These are phyloP conservation scores for Agonopterix alstromeriana DNA, from an alignment of 2,888 invertebrate species.

Conservation along the genomic window DNA sequence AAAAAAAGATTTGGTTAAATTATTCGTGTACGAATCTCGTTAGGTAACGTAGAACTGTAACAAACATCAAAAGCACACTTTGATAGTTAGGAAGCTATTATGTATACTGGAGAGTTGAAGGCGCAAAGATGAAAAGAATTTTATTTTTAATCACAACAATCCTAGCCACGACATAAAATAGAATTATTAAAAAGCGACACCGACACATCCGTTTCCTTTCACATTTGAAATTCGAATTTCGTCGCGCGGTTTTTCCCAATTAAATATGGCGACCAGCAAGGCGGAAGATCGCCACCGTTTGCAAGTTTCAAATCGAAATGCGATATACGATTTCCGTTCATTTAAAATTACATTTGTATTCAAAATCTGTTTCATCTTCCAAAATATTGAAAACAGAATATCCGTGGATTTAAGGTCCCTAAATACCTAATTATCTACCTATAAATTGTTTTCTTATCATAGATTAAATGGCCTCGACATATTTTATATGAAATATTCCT, in stretches of 20 bases:
- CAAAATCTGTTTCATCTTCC: background rate
- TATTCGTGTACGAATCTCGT: background rate
- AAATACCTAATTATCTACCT: too few species aligned
- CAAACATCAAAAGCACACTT: slow-evolving; percentile 41
- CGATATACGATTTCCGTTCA: slow-evolving; percentile 12
- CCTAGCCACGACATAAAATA: slow-evolving; percentile 55
- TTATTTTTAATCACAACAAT: slow-evolving; percentile 60
- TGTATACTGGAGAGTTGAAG: slow-evolving; percentile 28
- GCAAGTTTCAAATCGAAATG: slow-evolving; percentile 14
- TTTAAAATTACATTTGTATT: background rate
- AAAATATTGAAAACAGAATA: too few species aligned
- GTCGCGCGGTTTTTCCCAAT: slow-evolving; percentile 35
- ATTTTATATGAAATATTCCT: too few species aligned
- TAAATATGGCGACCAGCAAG: slow-evolving; percentile 30
- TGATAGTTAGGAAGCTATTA: slow-evolving; percentile 44
- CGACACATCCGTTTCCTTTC: slow-evolving; percentile 68
- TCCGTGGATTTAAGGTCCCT: too few species aligned
- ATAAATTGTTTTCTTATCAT: too few species aligned
- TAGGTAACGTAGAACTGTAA: background rate
- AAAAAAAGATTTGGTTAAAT: too few species aligned
- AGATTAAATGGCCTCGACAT: too few species aligned
- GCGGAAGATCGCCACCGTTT: slow-evolving; percentile 24
- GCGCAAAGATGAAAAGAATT: slow-evolving; percentile 56
- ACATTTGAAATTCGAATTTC: slow-evolving; percentile 33
- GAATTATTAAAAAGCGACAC: slow-evolving; percentile 66